Conservation (phyloP, 2,113 vertebrate species). For the Mormoops blainvillei region DNA sequence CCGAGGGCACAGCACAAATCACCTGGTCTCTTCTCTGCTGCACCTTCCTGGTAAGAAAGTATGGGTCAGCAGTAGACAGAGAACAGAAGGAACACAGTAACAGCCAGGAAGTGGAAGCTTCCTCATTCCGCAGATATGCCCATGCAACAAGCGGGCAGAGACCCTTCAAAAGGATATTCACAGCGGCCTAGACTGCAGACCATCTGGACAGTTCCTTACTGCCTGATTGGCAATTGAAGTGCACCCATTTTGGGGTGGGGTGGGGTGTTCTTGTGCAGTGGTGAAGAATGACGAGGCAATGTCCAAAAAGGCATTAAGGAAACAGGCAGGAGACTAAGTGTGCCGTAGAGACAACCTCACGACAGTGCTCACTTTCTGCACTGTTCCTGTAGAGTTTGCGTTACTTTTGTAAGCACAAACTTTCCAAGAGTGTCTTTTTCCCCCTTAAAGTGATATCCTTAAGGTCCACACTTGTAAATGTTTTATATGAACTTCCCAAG, state of each 20-base stretch:
- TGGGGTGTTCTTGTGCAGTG: not conserved
- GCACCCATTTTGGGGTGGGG: too few species aligned
- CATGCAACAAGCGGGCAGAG: not conserved
- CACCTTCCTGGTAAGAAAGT: not conserved
- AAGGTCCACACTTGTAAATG: not conserved
- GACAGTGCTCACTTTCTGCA: not conserved
- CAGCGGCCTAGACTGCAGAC: not conserved
- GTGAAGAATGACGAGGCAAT: not conserved
- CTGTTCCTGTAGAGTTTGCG: accelerated
- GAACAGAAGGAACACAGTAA: not conserved
- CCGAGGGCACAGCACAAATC: not conserved
- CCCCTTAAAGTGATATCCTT: not conserved
- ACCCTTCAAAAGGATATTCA: not conserved
- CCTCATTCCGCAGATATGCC: not conserved
- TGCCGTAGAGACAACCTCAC: not conserved
- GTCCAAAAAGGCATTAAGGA: not conserved
- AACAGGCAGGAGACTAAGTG: not conserved
- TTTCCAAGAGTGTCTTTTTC: not conserved
- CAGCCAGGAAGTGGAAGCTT: not conserved
- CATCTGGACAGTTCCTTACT: accelerated
- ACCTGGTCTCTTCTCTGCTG: not conserved
- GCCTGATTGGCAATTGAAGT: not conserved
- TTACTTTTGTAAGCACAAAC: not conserved
- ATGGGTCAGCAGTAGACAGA: not conserved
- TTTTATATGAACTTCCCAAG: not conserved